A percentile compares a stretch with the other conserved stretches of the same genome.
Evolutionary conservation across 2,797 vertebrate genomes (phyloP).

Genomic region (Lepidocolaptes lacrymiger): DNA sequence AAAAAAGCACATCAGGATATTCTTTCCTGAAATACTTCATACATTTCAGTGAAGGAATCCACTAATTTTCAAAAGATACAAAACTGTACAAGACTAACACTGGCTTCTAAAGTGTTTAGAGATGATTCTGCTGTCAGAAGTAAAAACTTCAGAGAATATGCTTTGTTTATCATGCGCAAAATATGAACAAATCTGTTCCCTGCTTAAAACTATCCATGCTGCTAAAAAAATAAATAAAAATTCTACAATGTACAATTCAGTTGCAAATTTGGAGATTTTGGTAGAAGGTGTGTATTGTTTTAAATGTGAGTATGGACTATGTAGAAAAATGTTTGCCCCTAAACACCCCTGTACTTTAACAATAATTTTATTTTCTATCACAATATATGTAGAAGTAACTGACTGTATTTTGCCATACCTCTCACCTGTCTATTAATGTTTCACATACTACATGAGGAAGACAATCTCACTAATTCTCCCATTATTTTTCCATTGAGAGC

Average conservation of each 20-base stretch:
- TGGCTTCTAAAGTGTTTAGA: neutral
- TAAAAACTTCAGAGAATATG: neutral
- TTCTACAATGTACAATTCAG: neutral
- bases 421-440: neutral
- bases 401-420: neutral
- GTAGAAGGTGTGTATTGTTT: neutral
- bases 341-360: neutral
- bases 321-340: neutral
- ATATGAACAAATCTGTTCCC: neutral
- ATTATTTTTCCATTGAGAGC: neutral
- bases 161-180: neutral
- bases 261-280: neutral
- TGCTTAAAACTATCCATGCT: neutral
- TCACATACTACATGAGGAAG: neutral
- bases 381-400: neutral
- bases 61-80: neutral
- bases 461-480: neutral
- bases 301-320: neutral
- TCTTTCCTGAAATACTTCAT: neutral
- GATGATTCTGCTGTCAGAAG: neutral
- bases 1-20: neutral
- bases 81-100: neutral
- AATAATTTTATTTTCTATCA: neutral
- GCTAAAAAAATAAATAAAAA: neutral
- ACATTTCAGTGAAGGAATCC: neutral